Percentiles rank a stretch among this genome's conserved stretches.
Evolutionary conservation across 2,797 vertebrate genomes (phyloP).

Genomic region (Pipistrellus pipistrellus): DNA sequence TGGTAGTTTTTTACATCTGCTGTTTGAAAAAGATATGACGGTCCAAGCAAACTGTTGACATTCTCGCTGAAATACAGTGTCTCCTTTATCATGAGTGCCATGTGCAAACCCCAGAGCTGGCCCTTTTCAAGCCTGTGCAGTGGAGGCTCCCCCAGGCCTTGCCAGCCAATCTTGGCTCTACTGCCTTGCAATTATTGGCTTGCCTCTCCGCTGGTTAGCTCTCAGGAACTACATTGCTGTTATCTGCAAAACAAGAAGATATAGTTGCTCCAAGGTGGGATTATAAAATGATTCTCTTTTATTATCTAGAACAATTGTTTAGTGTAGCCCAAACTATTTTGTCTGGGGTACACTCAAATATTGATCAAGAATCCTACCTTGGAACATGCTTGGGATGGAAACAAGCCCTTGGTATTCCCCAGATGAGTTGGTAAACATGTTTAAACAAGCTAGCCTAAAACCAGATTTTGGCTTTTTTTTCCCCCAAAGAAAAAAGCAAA

Average conservation of each 20-base stretch:
- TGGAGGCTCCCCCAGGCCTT: neutral
- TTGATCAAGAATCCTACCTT: neutral
- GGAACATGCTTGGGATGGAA: neutral
- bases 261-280: neutral
- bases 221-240: neutral
- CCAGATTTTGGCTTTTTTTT: slow-evolving; percentile 47
- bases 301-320: neutral
- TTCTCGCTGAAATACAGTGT: neutral
- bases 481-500: slow-evolving; percentile 58
- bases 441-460: slow-evolving; percentile 65
- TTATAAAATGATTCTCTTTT: neutral
- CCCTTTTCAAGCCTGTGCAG: neutral
- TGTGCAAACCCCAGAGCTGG: neutral
- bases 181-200: slow-evolving; percentile 6
- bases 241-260: slow-evolving; percentile 55
- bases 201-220: neutral
- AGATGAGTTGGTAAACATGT: slow-evolving; percentile 42
- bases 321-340: slow-evolving; percentile 14
- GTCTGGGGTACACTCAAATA: neutral
- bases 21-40: slow-evolving; percentile 8
- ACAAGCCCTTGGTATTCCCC: slow-evolving; percentile 1
- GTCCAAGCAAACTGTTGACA: neutral
- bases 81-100: neutral
- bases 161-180: slow-evolving; percentile 58
- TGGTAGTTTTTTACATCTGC: slow-evolving; percentile 53